Conservation (phyloP, 2,113 vertebrate species). For the Oreocharis arfaki region DNA sequence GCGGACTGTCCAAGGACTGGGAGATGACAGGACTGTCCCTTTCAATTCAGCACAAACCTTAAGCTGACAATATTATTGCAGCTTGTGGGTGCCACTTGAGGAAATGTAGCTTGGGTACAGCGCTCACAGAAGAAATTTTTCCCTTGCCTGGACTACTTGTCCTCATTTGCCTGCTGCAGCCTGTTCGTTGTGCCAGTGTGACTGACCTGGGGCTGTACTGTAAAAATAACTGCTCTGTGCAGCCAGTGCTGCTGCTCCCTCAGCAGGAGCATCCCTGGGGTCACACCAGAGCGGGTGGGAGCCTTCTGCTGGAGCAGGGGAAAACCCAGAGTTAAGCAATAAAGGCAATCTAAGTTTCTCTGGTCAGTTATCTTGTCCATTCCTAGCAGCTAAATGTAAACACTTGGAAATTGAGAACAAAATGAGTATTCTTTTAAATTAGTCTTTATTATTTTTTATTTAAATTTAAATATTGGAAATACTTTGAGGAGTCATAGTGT, state of each 20-base stretch:
- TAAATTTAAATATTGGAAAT: background rate
- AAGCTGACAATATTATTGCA: background rate
- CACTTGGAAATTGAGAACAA: background rate
- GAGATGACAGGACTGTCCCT: background rate
- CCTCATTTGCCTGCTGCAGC: background rate
- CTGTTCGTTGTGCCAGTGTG: background rate
- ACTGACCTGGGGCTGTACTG: background rate
- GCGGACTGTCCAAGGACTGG: background rate
- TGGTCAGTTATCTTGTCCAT: background rate
- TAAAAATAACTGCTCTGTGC: background rate
- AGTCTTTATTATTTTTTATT: background rate
- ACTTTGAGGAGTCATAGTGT: background rate
- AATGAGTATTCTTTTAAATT: background rate
- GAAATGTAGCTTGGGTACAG: background rate
- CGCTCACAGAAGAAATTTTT: background rate
- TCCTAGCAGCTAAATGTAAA: background rate
- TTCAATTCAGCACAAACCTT: background rate
- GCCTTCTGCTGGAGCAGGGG: background rate
- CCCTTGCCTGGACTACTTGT: background rate
- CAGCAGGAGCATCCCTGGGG: background rate
- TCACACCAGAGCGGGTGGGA: rapidly evolving
- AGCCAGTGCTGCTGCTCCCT: background rate
- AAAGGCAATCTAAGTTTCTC: background rate
- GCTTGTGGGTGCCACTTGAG: background rate
- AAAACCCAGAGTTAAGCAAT: background rate